Base-by-base conservation (phyloP, 2,113 vertebrate species). In the Rallus limicola region DNA sequence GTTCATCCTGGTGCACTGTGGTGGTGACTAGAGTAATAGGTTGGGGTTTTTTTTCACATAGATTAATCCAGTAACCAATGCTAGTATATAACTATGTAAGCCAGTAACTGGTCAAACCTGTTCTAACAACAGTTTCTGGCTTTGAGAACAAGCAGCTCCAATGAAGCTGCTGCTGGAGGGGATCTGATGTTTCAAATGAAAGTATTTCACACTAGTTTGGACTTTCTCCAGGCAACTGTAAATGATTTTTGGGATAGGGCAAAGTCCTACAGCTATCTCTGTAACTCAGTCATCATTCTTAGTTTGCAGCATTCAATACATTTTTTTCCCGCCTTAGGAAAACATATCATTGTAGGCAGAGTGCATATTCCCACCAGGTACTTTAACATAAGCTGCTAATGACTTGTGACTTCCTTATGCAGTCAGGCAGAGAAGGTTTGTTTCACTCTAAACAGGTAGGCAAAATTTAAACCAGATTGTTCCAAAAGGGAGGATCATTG, bases 361-460 rank as follows among this genome's bases (percentile, higher is more conserved):
- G 36, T 84, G 63, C 34, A 7, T 96, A 96, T 97, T 98, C 97
- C 97, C 95, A 97, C 88, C 36, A 59, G 85, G 79, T 88, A 95
- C 91, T 97, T 97, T 68, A 95, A 74, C 79, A 84, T 96, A 97
- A 98, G 75, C 94, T 96, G 97, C 97, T 98, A 97, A 98, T 96
- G 93, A 97, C 93, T 97, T 97, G 97, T 96, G 95, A 98, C 90
- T 97, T 98, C 97, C 96, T 97, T 88, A 94, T 90, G 82, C 86
- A 97, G 75, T 95, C 91, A 91, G 59, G 90, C 92, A 93, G 91
- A 94, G 76, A 88, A 82, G 84, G 77, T 85, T 96, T 86, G 82
- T 93, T 93, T 79, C 77, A 40, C 78, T 53, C 52, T 50, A 86
- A 89, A 81, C 86, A 97, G 94, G 94, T 97, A 97, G 96, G 93